Evolutionary conservation across 1,140 invertebrate species (phyloP), one percentile per base, ranked within the genome.

Genomic region (Cotesia glomerata): DNA sequence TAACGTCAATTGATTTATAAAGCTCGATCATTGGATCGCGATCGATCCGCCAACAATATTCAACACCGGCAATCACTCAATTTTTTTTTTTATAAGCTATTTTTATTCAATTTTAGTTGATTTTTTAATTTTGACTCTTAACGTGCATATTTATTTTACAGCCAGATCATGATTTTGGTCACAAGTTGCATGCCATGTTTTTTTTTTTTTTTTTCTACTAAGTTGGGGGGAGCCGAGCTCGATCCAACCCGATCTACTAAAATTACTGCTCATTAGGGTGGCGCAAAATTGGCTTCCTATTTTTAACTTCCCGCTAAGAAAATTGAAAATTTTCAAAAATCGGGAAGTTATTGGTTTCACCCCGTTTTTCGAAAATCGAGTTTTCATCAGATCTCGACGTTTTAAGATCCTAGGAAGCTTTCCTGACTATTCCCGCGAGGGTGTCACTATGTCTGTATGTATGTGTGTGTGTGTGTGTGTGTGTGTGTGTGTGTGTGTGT

Each of bases 1-100:
- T 80, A 78, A 80, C 81, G 81, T 84, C 78, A 84, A 82, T 82
- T 81, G 78, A 82, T 76, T 80, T 77, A 82, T 82, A 78, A 78
- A 80, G 80, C 81, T 75, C 73, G 77, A 32, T 75, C 45, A 78
- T 79, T 79, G 71, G 76, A 78, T 81, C 80, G 74, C 77, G 76
- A 66, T 77, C 68, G 72, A 82, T 81, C 74, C 81, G 59, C 75
- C 74, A 76, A 74, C 73, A 67, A 51, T 36, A 61, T 36, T 26
- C 26, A 26, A 26, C 26, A 68, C 34, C 35, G 51, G 54, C 7
- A 34, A 36, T 36, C 54, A 49, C 54, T 39, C 14, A 56, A 18
- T 56, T 62, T 56, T 61, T 67, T 73, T 49, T 52, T 13, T 11
- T 32, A 7, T 14, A 14, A 62, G 39, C 35, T 35, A 34, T 58